Conservation (phyloP, 2,797 vertebrate genomes). For the Lacerta bilineata region DNA sequence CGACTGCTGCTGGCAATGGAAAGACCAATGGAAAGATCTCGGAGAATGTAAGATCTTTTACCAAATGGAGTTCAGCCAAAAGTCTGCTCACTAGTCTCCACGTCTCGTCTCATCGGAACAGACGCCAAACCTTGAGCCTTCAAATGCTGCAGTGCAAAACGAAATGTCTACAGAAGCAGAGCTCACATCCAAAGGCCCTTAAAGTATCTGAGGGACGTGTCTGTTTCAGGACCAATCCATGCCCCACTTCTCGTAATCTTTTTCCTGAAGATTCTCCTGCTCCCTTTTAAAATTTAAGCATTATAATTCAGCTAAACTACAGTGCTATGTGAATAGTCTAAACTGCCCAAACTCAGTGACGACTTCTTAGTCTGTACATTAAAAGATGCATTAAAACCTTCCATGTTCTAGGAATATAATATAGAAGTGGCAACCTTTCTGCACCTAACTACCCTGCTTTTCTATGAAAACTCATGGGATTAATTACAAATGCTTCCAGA, state of each 20-base stretch:
- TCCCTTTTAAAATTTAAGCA: not conserved
- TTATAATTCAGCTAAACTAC: not conserved
- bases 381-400: not conserved
- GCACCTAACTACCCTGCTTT: not conserved
- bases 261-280: not conserved
- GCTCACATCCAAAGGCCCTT: slow-evolving; percentile 48
- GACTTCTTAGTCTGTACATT: not conserved
- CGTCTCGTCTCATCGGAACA: slow-evolving; percentile 75
- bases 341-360: not conserved
- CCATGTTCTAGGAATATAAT: not conserved
- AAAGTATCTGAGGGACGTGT: slow-evolving; percentile 28
- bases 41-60: slow-evolving; percentile 79
- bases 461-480: not conserved
- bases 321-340: not conserved
- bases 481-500: slow-evolving; percentile 36
- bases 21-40: slow-evolving; percentile 82
- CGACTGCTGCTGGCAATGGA: slow-evolving; percentile 77
- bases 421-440: not conserved
- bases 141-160: slow-evolving; percentile 63
- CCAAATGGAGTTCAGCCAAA: slow-evolving; percentile 76
- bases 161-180: slow-evolving; percentile 52
- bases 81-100: slow-evolving; percentile 71
- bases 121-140: slow-evolving; percentile 64
- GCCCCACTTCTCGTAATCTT: not conserved
- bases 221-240: slow-evolving; percentile 35